Percentiles rank a stretch among this genome's conserved stretches.
Evolutionary conservation across 2,797 vertebrate species (phyloP).

Genomic region (Pterois miles): DNA sequence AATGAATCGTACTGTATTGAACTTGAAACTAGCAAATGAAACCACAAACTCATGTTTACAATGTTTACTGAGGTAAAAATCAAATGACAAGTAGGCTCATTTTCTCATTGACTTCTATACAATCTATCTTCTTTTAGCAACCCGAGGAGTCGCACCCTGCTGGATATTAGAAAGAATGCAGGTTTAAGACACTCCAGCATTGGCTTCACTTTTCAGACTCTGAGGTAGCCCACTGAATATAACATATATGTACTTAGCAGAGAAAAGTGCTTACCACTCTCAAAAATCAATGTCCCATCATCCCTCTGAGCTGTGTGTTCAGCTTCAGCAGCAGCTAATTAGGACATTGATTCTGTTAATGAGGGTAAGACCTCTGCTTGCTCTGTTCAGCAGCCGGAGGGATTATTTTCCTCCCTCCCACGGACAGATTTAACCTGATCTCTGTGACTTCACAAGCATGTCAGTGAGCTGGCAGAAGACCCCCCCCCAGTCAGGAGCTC

Average conservation of each 20-base stretch:
- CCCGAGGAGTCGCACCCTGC: too few relatives aligned
- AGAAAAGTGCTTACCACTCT: background rate
- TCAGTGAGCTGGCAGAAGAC: background rate
- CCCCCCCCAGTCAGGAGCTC: background rate
- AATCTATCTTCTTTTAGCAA: too few relatives aligned
- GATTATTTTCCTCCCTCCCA: background rate
- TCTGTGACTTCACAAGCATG: background rate
- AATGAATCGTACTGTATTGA: too few relatives aligned
- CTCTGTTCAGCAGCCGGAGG: background rate
- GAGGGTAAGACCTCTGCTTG: background rate
- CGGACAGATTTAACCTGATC: conserved; percentile 15
- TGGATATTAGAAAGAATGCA: too few relatives aligned
- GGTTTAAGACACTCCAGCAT: too few relatives aligned
- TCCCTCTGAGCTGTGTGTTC: background rate
- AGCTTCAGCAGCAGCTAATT: conserved; percentile 1
- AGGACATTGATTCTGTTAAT: conserved; percentile 22
- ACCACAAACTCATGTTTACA: too few relatives aligned
- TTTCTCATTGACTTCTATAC: too few relatives aligned
- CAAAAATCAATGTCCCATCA: background rate
- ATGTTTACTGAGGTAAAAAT: too few relatives aligned
- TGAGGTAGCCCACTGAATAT: too few relatives aligned
- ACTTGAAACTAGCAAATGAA: too few relatives aligned
- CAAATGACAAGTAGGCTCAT: too few relatives aligned
- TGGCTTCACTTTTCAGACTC: too few relatives aligned
- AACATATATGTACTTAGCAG: background rate